These are phyloP conservation scores for Artemia franciscana DNA, from an alignment of 1,140 invertebrate species.

Conservation along the genomic window DNA sequence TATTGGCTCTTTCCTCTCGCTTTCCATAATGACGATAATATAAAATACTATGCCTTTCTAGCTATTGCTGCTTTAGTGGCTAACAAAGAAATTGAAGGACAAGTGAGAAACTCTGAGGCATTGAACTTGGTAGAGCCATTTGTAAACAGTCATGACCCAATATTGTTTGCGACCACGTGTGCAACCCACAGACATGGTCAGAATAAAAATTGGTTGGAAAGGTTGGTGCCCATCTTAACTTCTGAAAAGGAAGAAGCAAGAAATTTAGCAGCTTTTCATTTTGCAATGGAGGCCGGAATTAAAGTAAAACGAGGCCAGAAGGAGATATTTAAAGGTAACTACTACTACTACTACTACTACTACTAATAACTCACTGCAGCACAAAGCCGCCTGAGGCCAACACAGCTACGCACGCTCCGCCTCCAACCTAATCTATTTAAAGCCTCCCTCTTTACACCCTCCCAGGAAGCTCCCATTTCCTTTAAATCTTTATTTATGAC, in stretches of 20 bases:
- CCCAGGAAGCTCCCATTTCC: no score
- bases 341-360: no score
- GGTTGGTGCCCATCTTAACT: conserved; percentile 78
- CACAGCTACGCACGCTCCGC: no score
- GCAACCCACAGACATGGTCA: conserved; percentile 72
- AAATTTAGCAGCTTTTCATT: conserved; percentile 92
- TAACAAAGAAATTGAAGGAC: conserved; percentile 93
- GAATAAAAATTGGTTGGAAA: conserved; percentile 81
- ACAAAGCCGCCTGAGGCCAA: no score
- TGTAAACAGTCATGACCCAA: conserved; percentile 74
- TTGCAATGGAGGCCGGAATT: conserved; percentile 97
- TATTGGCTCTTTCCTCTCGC: conserved; percentile 96
- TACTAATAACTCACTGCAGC: no score
- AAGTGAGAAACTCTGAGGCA: conserved; percentile 69
- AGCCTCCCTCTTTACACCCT: no score
- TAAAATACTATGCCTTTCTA: conserved; percentile 93
- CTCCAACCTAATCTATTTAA: no score
- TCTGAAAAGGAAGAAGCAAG: conserved; percentile 87
- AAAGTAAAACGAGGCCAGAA: conserved; percentile 66
- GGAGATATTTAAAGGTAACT: background rate
- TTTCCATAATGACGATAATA: conserved; percentile 86
- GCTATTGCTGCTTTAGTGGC: conserved; percentile 89
- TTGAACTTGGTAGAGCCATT: conserved; percentile 89
- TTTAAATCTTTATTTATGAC: no score
- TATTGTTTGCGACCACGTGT: conserved; percentile 78